A percentile compares a stretch with the other conserved stretches of the same genome.
Evolutionary conservation across 2,797 vertebrate genomes (phyloP).

Genomic region (Sphaeramia orbicularis): DNA sequence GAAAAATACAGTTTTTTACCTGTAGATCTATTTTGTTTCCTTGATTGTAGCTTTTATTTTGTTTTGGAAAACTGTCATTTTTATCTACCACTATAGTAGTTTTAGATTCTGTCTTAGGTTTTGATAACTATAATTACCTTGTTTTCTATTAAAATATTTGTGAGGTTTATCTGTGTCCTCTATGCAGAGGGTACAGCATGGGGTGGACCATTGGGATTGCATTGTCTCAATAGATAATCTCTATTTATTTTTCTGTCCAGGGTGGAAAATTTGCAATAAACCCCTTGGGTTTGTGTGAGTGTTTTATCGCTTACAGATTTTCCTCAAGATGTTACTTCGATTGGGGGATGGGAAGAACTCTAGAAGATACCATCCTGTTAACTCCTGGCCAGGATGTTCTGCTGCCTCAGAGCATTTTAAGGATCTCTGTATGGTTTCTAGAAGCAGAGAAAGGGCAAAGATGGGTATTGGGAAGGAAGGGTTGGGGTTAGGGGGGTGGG

Average conservation of each 20-base stretch:
- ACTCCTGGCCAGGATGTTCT: constrained; percentile 57
- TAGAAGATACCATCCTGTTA: constrained; percentile 63
- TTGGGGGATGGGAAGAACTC: constrained; percentile 49
- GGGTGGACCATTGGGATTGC: constrained; percentile 63
- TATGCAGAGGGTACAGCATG: constrained; percentile 43
- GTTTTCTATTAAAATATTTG: constrained; percentile 41
- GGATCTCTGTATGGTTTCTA: constrained; percentile 49
- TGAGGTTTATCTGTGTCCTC: constrained; percentile 66
- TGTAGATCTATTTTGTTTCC: too few species aligned
- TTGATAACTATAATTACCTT: too few species aligned
- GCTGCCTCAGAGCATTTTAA: constrained; percentile 6
- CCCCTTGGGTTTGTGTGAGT: constrained; percentile 69
- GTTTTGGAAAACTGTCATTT: too few species aligned
- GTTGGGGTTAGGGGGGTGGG: constrained; percentile 15
- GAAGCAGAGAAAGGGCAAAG: constrained; percentile 52
- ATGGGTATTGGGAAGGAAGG: constrained; percentile 48
- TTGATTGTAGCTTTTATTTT: neutral
- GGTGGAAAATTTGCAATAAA: constrained; percentile 80
- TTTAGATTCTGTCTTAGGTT: neutral
- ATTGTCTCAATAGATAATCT: constrained; percentile 81
- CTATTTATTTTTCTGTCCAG: constrained; percentile 84
- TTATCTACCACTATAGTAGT: too few species aligned
- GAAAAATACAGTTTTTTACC: too few species aligned
- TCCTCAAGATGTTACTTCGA: constrained; percentile 64
- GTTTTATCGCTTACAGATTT: constrained; percentile 77